Conservation (phyloP, 2,888 invertebrate species). For the Arrhopalites spinosus region DNA sequence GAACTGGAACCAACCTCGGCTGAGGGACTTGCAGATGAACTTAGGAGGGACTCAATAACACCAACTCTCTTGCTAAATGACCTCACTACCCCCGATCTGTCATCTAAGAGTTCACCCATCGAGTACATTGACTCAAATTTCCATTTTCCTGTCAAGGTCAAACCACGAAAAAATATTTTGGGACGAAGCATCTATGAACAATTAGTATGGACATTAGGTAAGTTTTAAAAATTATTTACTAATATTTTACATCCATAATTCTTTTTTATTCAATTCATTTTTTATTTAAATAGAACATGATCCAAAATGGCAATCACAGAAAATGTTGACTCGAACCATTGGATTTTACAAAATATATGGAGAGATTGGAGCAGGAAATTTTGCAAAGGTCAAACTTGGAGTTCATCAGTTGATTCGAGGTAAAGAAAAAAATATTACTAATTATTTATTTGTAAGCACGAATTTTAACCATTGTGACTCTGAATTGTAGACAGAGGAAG, state of each 20-base stretch:
- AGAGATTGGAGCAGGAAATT: slow-evolving; percentile 77
- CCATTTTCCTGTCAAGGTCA: slow-evolving; percentile 9
- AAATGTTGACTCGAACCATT: slow-evolving; percentile 61
- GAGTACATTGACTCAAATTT: slow-evolving; percentile 8
- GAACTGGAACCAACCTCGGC: not conserved
- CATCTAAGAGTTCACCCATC: not conserved
- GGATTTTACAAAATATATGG: slow-evolving; percentile 76
- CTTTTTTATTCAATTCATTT: no score
- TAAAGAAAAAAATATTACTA: slow-evolving; percentile 56
- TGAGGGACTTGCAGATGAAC: not conserved
- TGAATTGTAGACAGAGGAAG: no score
- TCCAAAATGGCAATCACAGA: slow-evolving; percentile 45
- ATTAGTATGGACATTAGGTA: slow-evolving; percentile 41
- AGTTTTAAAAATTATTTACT: no score
- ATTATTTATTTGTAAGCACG: no score
- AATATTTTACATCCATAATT: no score
- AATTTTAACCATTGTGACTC: not conserved
- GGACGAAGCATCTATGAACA: slow-evolving; percentile 41
- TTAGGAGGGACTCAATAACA: not conserved
- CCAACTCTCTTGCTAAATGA: not conserved
- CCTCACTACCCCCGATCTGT: not conserved
- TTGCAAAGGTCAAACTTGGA: slow-evolving; percentile 77
- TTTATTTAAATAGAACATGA: slow-evolving; percentile 45
- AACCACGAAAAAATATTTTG: slow-evolving; percentile 28
- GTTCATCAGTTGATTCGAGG: slow-evolving; percentile 76